Percentiles rank a stretch among this genome's conserved stretches.
Evolutionary conservation across 1,140 invertebrate genomes (phyloP).

Genomic region (Tetragnatha versicolor): DNA sequence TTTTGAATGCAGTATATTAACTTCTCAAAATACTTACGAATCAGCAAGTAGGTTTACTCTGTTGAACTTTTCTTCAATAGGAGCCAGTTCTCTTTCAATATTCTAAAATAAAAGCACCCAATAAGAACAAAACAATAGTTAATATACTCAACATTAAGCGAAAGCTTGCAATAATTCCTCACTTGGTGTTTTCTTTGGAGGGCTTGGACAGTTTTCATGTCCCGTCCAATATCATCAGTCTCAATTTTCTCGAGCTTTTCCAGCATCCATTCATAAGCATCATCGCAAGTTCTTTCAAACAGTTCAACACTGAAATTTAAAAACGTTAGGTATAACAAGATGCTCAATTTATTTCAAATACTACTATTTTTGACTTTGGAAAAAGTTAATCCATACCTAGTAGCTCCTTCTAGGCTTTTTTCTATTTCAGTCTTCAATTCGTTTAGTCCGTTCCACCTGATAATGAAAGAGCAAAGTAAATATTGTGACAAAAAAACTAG

Average conservation of each 20-base stretch:
- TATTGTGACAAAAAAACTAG: too few species aligned
- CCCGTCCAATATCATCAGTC: slow-evolving; percentile 76
- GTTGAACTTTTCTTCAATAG: slow-evolving; percentile 87
- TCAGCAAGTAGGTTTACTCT: slow-evolving; percentile 82
- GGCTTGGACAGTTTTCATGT: slow-evolving; percentile 89
- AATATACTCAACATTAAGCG: slow-evolving; percentile 4
- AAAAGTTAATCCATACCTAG: slow-evolving; percentile 71
- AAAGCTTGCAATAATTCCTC: not conserved
- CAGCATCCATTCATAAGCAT: slow-evolving; percentile 91
- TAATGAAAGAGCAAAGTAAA: not conserved
- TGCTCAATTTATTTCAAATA: too few species aligned
- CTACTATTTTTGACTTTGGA: too few species aligned
- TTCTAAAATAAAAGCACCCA: slow-evolving; percentile 68
- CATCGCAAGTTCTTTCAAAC: slow-evolving; percentile 91
- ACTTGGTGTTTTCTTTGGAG: slow-evolving; percentile 81
- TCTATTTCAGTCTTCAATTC: slow-evolving; percentile 88
- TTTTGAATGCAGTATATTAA: too few species aligned
- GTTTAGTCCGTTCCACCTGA: slow-evolving; percentile 81
- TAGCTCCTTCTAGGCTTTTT: slow-evolving; percentile 88
- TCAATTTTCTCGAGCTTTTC: slow-evolving; percentile 84
- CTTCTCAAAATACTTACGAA: slow-evolving; percentile 69
- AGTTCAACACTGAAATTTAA: slow-evolving; percentile 81
- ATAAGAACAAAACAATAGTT: too few species aligned
- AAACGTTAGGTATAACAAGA: too few species aligned
- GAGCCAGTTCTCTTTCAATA: slow-evolving; percentile 86